Conservation (phyloP, 2,113 vertebrate genomes). For the Callaeas wilsoni region DNA sequence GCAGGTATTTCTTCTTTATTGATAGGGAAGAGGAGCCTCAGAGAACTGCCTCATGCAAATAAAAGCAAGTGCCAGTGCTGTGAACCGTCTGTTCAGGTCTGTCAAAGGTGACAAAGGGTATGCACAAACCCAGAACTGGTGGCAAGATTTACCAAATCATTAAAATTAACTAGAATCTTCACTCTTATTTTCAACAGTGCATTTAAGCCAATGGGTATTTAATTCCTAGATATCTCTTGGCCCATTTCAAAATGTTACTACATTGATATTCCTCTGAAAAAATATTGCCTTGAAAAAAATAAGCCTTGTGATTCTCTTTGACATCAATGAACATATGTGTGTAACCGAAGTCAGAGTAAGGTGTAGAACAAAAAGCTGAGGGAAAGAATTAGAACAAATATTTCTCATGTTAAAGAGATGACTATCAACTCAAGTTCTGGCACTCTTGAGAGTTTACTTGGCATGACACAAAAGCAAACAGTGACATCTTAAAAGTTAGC, state of each 20-base stretch:
- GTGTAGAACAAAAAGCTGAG: background rate
- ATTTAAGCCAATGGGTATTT: rapidly evolving
- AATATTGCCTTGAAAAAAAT: background rate
- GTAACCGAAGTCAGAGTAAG: background rate
- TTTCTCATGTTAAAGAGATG: background rate
- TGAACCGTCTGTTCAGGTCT: background rate
- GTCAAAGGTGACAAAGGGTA: background rate
- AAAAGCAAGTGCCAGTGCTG: background rate
- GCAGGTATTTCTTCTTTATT: background rate
- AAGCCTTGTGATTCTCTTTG: background rate
- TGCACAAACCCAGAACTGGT: background rate
- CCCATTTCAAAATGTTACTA: background rate
- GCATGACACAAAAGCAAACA: background rate
- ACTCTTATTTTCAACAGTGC: background rate
- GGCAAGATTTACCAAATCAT: background rate
- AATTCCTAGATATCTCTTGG: background rate
- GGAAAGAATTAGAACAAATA: background rate
- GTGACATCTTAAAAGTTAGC: background rate
- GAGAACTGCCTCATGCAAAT: background rate
- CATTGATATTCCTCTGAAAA: background rate
- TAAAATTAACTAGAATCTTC: background rate
- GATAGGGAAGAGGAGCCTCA: background rate
- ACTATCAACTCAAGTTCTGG: background rate
- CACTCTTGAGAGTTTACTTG: background rate
- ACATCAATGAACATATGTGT: background rate